Base-by-base conservation (phyloP, 2,888 invertebrate genomes). In the Lagria hirta region DNA sequence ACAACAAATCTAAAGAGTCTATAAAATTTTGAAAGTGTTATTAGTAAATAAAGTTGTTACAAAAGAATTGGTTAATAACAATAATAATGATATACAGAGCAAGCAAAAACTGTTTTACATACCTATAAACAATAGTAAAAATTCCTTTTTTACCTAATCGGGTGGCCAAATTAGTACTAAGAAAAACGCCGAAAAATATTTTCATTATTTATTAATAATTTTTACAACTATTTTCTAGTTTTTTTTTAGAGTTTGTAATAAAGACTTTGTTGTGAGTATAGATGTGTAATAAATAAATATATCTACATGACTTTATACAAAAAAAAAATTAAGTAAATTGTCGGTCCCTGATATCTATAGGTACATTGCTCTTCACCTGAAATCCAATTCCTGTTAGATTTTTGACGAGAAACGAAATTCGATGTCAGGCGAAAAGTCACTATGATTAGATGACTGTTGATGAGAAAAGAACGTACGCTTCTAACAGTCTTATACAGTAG, bases 231-330 rank as follows among this genome's bases (percentile, higher is more conserved):
- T 62, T 60, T 60, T 38, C 15, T 42, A 18, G 12, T 24, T 24
- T 6, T 40, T 35, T 35, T 54, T 62, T 54, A 60, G 58, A 54
- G 45, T 62, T 61, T 60, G 58, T 64, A 66, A 59, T 64, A 60
- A 61, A 59, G 57, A 64, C 60, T 69, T 71, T 71, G 71, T 71
- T 71, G 71, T 71, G 71, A 71, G 71, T 70, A 69, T 68, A 70
- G 71, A 71, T 70, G n/a, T n/a, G 70, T 67, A 65, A 69, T 69
- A 69, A 71, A 70, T 69, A 68, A 69, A 65, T 69, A 66, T 71
- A 70, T 70, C 67, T 71, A 71, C 70, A 71, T 68, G 67, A 66
- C 66, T 71, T 71, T 70, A 66, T 70, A 69, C 69, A 70, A 65
- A 61, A n/a, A n/a, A n/a, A n/a, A 59, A 64, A 64, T 63, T 61